phyloP scores from a whole-genome alignment of 2,888 invertebrate species.

The Abrostola tripartita region DNA sequence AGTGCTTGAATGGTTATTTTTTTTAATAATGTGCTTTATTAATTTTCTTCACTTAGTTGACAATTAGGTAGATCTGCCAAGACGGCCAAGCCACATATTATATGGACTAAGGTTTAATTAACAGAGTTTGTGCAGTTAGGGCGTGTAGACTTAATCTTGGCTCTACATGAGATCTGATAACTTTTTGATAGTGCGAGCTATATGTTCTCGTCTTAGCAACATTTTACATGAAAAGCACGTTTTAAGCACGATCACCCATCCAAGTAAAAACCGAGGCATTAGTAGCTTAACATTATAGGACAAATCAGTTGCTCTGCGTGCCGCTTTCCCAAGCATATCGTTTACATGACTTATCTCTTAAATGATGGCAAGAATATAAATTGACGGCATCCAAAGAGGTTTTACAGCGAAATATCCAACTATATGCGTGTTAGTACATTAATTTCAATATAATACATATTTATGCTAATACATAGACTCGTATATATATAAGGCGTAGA shows the following conservation, averaged over 20 bases:
- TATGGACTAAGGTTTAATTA: too few relatives aligned
- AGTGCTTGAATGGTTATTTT: constrained; percentile 1
- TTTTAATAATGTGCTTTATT: not conserved
- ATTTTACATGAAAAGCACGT: too few relatives aligned
- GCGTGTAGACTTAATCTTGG: too few relatives aligned
- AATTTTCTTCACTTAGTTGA: not conserved
- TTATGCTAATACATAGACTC: constrained; percentile 17
- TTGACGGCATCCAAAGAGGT: not conserved
- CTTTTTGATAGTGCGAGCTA: too few relatives aligned
- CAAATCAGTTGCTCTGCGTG: not conserved
- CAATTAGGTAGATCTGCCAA: too few relatives aligned
- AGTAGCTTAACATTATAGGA: not conserved
- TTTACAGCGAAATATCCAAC: constrained; percentile 23
- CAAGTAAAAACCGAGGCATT: not conserved
- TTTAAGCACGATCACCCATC: not conserved
- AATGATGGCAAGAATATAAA: too few relatives aligned
- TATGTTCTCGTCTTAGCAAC: too few relatives aligned
- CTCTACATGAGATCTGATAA: too few relatives aligned
- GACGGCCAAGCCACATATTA: too few relatives aligned
- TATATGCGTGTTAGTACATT: constrained; percentile 19
- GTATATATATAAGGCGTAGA: constrained; percentile 29
- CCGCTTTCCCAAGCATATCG: too few relatives aligned
- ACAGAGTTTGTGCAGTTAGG: too few relatives aligned
- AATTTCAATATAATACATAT: constrained; percentile 27
- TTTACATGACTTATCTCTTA: too few relatives aligned